phyloP scores from a whole-genome alignment of 2,888 invertebrate genomes.

The Phengaris alcon region DNA sequence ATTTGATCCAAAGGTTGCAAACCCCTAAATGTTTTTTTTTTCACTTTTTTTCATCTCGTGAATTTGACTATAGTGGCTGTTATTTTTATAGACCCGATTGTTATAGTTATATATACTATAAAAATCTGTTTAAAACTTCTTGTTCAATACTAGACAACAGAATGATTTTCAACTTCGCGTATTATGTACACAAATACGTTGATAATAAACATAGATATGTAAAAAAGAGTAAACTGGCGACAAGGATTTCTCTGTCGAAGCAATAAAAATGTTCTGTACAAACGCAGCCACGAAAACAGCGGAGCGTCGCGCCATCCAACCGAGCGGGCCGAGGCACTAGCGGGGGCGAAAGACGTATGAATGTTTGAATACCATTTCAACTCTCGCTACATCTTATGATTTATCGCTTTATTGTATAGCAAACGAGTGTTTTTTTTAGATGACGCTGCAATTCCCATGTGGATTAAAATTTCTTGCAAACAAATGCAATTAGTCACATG shows the following conservation, averaged over 20 bases:
- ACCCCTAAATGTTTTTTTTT: too few relatives aligned
- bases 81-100: too few relatives aligned
- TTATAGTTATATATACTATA: too few relatives aligned
- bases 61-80: too few relatives aligned
- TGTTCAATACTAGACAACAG: not conserved
- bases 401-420: conserved; percentile 22
- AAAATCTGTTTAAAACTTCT: not conserved
- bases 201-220: conserved; percentile 33
- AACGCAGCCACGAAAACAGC: conserved; percentile 33
- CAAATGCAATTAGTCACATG: not conserved
- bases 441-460: not conserved
- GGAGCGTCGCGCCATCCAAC: conserved; percentile 26
- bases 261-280: conserved; percentile 47
- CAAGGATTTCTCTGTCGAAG: conserved; percentile 43
- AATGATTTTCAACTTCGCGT: not conserved
- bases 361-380: conserved; percentile 17
- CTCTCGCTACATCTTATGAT: conserved; percentile 11
- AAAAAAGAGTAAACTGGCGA: conserved; percentile 41
- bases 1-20: too few relatives aligned
- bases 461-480: not conserved
- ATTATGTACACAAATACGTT: conserved; percentile 37
- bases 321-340: conserved; percentile 23
- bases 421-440: conserved; percentile 13
- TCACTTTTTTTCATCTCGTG: too few relatives aligned
- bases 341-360: conserved; percentile 22